These are phyloP conservation scores for Limnodromus scolopaceus DNA, from an alignment of 2,797 vertebrate species.

Conservation along the genomic window DNA sequence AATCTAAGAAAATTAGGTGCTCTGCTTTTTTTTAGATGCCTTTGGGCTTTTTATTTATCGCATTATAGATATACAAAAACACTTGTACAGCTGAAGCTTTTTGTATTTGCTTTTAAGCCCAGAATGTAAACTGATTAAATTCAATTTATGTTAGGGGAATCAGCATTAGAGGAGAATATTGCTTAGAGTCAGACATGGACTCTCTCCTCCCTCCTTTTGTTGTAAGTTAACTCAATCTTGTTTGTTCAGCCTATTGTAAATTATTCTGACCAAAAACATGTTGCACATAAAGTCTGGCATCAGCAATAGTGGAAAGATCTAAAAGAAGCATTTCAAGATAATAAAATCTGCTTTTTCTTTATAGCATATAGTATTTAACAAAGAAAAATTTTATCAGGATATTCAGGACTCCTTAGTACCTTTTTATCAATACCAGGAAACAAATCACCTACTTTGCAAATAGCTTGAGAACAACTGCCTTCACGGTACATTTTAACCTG, in stretches of 20 bases:
- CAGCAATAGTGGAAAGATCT: neutral
- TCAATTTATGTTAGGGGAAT: neutral
- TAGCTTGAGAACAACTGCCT: neutral
- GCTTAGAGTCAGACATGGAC: neutral
- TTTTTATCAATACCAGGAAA: neutral
- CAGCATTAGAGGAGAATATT: neutral
- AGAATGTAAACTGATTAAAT: neutral
- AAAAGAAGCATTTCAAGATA: neutral
- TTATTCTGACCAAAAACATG: fast-evolving
- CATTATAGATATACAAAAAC: neutral
- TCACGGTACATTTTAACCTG: fast-evolving
- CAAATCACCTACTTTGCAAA: neutral
- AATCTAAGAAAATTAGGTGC: neutral
- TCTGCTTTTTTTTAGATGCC: neutral
- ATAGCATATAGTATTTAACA: neutral
- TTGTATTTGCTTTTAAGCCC: neutral
- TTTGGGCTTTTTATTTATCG: neutral
- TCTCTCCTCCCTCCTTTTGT: neutral
- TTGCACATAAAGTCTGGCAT: neutral
- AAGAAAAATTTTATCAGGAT: no score
- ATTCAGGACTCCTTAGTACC: neutral
- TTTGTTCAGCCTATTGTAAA: neutral
- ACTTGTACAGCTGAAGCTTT: neutral
- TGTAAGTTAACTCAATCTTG: neutral
- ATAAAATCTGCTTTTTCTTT: neutral